Base-by-base conservation (phyloP, 2,797 vertebrate species). In the Poecile montanus region DNA sequence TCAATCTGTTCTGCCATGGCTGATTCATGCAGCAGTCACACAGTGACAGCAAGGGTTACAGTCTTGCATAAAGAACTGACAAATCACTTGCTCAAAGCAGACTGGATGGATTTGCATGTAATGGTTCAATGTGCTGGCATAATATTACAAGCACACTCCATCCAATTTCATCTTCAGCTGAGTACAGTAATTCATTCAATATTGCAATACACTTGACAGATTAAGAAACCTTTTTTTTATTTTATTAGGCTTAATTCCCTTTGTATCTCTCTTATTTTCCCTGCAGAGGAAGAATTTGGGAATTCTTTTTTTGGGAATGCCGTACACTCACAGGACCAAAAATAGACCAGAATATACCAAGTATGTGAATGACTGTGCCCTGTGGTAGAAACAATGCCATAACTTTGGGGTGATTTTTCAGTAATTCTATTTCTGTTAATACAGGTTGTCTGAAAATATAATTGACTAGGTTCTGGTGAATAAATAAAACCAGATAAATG, bases 171-270 rank as follows among this genome's bases (percentile, higher is more conserved):
- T 44, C 90, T 91, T 85, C 54, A 75, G 44, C 32, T 30, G 42
- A 85, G 68, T 22, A 82, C 15, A 85, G 84, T 87, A 95, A 91
- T 70, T 92, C 85, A 85, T 30, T 74, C 71, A 71, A 83, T 89
- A 96, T 21, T 89, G 89, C 94, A 93, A 88, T 88, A 74, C 20
- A 14, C 40, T 85, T 48, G 75, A 72, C 78, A 88, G 87, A 71
- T 92, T 80, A 91, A 85, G 89, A 95, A 95, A 88, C 50, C 32
- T 50, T 72, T 79, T 79, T 79, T 85, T 72, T 50, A 60, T 91
- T 94, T 92, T 79, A 92, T 85, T 85, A 87, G 57, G 30, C 65
- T 88, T 91, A 85, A 92, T 83, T 81, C 75, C 68, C 47, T 74
- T 54, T 57, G 16, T 45, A 16, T 60, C 12, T 20, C 40, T 72